These are phyloP conservation scores for Epinotia demarniana DNA, from an alignment of 2,888 invertebrate species.

Conservation along the genomic window DNA sequence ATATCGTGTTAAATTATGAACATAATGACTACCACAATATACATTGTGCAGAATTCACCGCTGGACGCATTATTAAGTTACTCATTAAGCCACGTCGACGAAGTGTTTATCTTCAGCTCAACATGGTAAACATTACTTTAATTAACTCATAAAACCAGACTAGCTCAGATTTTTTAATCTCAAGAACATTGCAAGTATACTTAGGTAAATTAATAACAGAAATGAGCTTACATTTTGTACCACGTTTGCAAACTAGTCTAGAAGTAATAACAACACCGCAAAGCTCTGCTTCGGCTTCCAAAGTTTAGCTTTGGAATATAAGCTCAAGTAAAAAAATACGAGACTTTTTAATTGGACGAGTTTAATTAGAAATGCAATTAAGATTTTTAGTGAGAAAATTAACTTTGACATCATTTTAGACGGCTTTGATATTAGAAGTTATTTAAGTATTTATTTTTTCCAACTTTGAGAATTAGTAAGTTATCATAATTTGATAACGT, in stretches of 20 bases:
- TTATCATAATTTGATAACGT: neutral
- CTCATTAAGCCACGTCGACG: neutral
- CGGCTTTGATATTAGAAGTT: conserved; percentile 9
- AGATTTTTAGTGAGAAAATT: conserved; percentile 19
- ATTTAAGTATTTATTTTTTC: neutral
- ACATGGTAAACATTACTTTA: conserved; percentile 26
- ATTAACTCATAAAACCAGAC: conserved; percentile 10
- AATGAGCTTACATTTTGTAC: conserved; percentile 37
- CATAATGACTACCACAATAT: neutral
- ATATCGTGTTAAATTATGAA: conserved; percentile 3
- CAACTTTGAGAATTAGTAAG: neutral
- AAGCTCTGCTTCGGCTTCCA: conserved; percentile 32
- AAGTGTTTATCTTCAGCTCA: conserved; percentile 26
- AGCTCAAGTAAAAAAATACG: conserved; percentile 39
- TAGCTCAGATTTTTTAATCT: conserved; percentile 9
- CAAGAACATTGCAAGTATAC: conserved; percentile 17
- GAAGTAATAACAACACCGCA: conserved; percentile 43
- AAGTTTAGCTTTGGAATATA: conserved; percentile 37
- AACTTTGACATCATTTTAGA: neutral
- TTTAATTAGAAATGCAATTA: conserved; percentile 39
- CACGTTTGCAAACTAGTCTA: conserved; percentile 37
- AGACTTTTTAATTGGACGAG: conserved; percentile 42
- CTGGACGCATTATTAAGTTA: conserved; percentile 13
- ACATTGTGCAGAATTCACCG: neutral
- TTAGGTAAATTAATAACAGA: conserved; percentile 33